A percentile compares a stretch with the other conserved stretches of the same genome.
Evolutionary conservation across 2,797 vertebrate genomes (phyloP).

Genomic region (Lutjanus campechanus): DNA sequence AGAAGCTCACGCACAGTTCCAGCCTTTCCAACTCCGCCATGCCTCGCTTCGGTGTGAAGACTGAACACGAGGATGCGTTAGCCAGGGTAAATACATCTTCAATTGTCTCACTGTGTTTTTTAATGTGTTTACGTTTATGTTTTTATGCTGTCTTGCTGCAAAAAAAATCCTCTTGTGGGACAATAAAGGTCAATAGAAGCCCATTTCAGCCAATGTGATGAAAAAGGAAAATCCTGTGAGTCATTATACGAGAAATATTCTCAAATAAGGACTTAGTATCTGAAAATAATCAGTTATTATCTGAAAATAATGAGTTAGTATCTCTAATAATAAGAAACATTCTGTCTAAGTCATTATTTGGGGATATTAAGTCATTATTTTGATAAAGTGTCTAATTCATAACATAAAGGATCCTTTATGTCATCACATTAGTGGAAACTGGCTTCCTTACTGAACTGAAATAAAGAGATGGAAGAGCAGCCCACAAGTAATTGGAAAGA

Average conservation of each 20-base stretch:
- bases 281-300: too few species aligned
- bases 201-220: too few species aligned
- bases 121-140: background rate
- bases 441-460: background rate
- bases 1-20: slow-evolving; percentile 90
- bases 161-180: background rate
- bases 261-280: too few species aligned
- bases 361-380: too few species aligned
- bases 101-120: background rate
- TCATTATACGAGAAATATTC: too few species aligned
- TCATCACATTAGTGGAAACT: too few species aligned
- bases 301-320: too few species aligned
- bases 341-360: too few species aligned
- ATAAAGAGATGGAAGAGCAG: slow-evolving; percentile 9
- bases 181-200: background rate
- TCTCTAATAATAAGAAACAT: too few species aligned
- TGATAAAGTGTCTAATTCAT: too few species aligned
- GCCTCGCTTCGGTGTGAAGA: slow-evolving; percentile 93
- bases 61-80: slow-evolving; percentile 92
- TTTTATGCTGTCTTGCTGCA: background rate
- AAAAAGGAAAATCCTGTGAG: too few species aligned
- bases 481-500: background rate
- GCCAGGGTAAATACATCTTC: slow-evolving; percentile 84
- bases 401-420: too few species aligned
- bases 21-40: slow-evolving; percentile 88